Base-by-base conservation (phyloP, 2,797 vertebrate genomes). In the Gorsachius magnificus region DNA sequence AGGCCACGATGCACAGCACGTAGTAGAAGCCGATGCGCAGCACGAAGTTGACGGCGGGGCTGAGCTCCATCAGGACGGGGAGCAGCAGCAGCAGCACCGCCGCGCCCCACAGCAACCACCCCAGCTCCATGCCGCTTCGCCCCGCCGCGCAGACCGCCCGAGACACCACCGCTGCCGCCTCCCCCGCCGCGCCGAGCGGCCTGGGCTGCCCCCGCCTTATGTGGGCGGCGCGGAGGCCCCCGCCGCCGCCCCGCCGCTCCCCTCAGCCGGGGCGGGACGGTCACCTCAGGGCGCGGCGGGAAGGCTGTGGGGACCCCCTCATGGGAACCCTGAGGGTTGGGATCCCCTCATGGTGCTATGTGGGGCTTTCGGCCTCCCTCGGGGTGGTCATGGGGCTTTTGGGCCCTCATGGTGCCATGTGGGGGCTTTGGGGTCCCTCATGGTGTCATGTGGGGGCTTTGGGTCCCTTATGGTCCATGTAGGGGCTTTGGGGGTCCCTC, bases 21-120 rank as follows among this genome's bases (percentile, higher is more conserved):
- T 98, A 99, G 97, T 99, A 99, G 75, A 98, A 98, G 78, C 92
- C 92, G 97, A 99, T 96, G 94, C 98, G 99, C 96, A 98, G 98
- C 94, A 98, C 98, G 93, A 99, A 99, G 33, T 97, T 97, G 69
- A 98, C 99, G 22, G 98, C 87, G 97, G 97, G 98, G 98, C 98
- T 99, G 86, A 98, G 98, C 97, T 91, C 98, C 97, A 98, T 89
- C 29, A 99, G 96, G 90, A 96, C 43, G 98, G 96, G 64, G 97
- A 38, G 36, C 36, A 98, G 24, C 90, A 98, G 24, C 90, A 98
- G 63, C 96, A 98, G 95, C 98, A 98, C 98, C 26, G 90, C 93
- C 33, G 95, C 83, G 4, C 92, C 95, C 81, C 95, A 95, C 2
- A 92, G 35, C 88, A 93, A 10, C 91, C 91, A 78, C 3, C 93